Evolutionary conservation across 1,140 invertebrate genomes (phyloP).

Genomic region (Zaprionus camerounensis): DNA sequence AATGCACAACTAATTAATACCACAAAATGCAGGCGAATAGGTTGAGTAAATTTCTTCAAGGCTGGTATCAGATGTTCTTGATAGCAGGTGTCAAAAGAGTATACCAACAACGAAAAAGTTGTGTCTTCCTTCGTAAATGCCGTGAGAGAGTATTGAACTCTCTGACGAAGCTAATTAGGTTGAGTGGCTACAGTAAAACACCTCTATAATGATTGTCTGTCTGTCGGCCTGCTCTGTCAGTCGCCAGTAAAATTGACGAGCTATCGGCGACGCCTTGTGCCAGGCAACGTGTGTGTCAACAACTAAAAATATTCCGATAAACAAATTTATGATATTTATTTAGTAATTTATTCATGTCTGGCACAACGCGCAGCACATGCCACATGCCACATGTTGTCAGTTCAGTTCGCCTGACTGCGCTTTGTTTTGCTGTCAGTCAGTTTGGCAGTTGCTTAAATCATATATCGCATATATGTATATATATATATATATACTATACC

Average conservation of each 20-base stretch:
- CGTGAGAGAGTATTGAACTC: constrained; percentile 1
- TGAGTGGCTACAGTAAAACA: constrained; percentile 1
- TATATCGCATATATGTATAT: constrained; percentile 20
- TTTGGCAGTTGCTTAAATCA: constrained; percentile 72
- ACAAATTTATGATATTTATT: constrained; percentile 78
- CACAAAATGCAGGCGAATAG: background rate
- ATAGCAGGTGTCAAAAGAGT: constrained; percentile 22
- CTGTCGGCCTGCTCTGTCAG: constrained; percentile 11
- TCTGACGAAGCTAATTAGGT: constrained; percentile 18
- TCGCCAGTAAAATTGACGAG: constrained; percentile 21
- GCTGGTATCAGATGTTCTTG: background rate
- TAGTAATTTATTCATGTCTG: constrained; percentile 72
- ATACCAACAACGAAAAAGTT: constrained; percentile 7
- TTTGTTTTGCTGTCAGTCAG: constrained; percentile 64
- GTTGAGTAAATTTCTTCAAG: background rate
- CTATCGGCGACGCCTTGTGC: constrained; percentile 45
- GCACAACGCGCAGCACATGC: constrained; percentile 15
- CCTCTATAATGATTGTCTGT: background rate
- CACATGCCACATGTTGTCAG: constrained; percentile 38
- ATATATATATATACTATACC: background rate
- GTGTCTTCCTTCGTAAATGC: background rate
- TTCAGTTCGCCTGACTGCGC: constrained; percentile 32
- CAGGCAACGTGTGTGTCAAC: constrained; percentile 59
- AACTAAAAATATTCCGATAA: constrained; percentile 55
- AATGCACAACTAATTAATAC: constrained; percentile 34